Conservation (phyloP, 2,888 invertebrate species). For the Bembecia ichneumoniformis region DNA sequence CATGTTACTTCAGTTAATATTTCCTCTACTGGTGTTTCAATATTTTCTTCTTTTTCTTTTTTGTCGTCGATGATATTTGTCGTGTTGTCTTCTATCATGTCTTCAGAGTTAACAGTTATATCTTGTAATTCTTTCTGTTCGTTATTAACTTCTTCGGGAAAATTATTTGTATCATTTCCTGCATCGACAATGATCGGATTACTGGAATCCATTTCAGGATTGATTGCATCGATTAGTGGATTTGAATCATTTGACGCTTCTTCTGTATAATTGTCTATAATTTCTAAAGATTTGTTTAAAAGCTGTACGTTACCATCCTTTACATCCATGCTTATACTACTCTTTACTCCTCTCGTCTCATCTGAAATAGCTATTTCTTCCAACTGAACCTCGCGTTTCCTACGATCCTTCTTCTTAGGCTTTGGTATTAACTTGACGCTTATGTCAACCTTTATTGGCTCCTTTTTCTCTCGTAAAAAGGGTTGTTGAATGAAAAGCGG, state of each 20-base stretch:
- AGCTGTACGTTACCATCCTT: slow-evolving; percentile 46
- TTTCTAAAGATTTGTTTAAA: slow-evolving; percentile 45
- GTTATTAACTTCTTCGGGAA: not conserved
- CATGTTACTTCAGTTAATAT: no score
- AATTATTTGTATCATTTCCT: not conserved
- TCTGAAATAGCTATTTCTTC: slow-evolving; percentile 37
- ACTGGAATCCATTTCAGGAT: no score
- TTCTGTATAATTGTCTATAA: slow-evolving; percentile 20
- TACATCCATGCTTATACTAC: slow-evolving; percentile 62
- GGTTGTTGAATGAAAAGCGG: slow-evolving; percentile 72
- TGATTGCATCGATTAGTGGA: not conserved
- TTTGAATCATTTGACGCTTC: slow-evolving; percentile 3
- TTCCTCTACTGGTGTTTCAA: not conserved
- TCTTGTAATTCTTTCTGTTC: no score
- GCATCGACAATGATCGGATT: no score
- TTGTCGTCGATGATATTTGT: slow-evolving; percentile 9
- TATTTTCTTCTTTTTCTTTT: slow-evolving; percentile 13
- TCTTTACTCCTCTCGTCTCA: slow-evolving; percentile 45
- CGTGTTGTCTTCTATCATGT: no score
- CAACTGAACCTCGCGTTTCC: slow-evolving; percentile 38
- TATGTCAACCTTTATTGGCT: slow-evolving; percentile 84
- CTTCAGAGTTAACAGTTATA: no score
- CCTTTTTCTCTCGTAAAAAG: slow-evolving; percentile 76
- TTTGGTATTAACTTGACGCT: slow-evolving; percentile 82
- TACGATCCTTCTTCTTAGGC: slow-evolving; percentile 56